Conservation (phyloP, 1,140 invertebrate genomes). For the Drosophila bifasciata region DNA sequence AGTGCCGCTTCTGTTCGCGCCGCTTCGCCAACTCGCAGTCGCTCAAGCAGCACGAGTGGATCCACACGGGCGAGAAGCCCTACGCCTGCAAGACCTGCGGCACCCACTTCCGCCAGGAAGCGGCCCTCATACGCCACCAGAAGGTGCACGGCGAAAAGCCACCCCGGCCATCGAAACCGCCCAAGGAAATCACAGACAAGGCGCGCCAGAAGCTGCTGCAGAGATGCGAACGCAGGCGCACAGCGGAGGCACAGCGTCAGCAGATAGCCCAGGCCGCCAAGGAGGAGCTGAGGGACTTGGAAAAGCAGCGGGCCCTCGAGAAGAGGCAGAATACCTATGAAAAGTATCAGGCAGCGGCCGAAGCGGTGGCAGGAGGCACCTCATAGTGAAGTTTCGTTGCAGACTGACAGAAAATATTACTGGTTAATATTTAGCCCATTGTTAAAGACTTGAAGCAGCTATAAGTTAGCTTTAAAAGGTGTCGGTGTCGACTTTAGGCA, state of each 20-base stretch:
- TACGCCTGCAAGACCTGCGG: conserved; percentile 69
- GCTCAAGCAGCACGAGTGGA: conserved; percentile 82
- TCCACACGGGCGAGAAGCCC: conserved; percentile 84
- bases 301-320: conserved; percentile 42
- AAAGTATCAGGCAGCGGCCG: conserved; percentile 61
- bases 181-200: conserved; percentile 61
- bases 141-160: conserved; percentile 71
- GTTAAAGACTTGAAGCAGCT: conserved; percentile 33
- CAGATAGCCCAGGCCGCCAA: conserved; percentile 72
- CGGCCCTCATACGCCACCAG: conserved; percentile 77
- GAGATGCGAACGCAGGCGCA: conserved; percentile 58
- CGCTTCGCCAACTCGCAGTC: conserved; percentile 81
- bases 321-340: conserved; percentile 64
- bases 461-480: conserved; percentile 6
- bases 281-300: conserved; percentile 64
- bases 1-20: conserved; percentile 74
- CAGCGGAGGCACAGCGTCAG: conserved; percentile 53
- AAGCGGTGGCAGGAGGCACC: too few species aligned
- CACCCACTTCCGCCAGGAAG: conserved; percentile 75
- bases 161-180: conserved; percentile 38
- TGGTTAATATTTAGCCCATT: conserved; percentile 67
- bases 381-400: background rate
- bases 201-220: conserved; percentile 64
- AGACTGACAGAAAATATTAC: conserved; percentile 8
- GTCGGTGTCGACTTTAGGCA: too few species aligned